Evolutionary conservation across 2,888 invertebrate species (phyloP), one percentile per base, ranked within the genome.

Genomic region (Amiota communis): DNA sequence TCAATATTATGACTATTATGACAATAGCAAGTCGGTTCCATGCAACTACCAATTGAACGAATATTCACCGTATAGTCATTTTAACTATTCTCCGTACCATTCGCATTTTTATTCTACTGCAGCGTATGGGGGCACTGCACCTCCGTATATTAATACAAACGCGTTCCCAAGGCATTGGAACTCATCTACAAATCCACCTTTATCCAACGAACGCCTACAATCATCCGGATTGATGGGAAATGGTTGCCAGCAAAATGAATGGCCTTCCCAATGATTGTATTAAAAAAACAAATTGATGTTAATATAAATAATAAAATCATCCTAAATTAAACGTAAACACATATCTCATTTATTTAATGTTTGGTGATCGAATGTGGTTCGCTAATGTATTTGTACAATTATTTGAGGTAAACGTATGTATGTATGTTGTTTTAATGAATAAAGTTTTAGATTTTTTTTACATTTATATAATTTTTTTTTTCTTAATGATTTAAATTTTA

Each of bases 31-130:
- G 70, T 68, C 80, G 11, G 57, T 84, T 65, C 64, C 85, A 51
- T 75, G 79, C 64, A 78, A 86, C 73, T 86, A 86, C 76, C 86
- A 84, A 76, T 76, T 86, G n/a, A 81, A 85, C 23, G 83, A 86
- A 70, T 87, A 87, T 75, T 79, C 84, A 13, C 81, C 85, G 13
- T 88, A 88, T 61, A 82, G 83, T 63, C 81, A 86, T 61, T 86
- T 88, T 67, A 86, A 86, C 71, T 86, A 86, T 71, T 72, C 85
- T 11, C 86, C 84, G n/a, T 88, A 86, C 76, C 86, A 85, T 81
- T 80, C 86, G 71, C 86, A 84, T 68, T 80, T 85, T 51, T 85
- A 81, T 74, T 77, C 85, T 48, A 76, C 85, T 48, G 79, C 82
- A 48, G 77, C 79, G 1, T 85, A 84, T 64, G 80, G 80, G 57